Conservation (phyloP, 1,140 invertebrate genomes). For the Megalonaias nervosa region DNA sequence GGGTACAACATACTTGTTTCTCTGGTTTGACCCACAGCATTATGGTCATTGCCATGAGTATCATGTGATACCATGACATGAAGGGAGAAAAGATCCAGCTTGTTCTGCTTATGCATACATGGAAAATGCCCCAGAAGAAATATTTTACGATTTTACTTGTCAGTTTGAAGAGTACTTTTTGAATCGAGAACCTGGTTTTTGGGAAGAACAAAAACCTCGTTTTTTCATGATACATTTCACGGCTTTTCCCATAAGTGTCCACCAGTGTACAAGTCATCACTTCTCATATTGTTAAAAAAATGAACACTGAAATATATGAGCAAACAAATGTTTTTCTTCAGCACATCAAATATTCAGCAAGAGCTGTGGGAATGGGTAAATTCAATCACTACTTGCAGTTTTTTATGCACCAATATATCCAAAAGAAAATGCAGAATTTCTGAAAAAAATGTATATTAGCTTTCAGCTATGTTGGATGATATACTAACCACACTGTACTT, state of each 20-base stretch:
- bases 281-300: background rate
- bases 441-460: no score
- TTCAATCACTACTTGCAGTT: conserved; percentile 13
- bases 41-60: no score
- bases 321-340: conserved; percentile 13
- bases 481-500: no score
- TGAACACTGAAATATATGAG: conserved; percentile 20
- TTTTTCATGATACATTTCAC: conserved; percentile 24
- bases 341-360: background rate
- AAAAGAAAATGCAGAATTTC: no score
- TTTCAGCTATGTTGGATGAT: no score
- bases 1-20: conserved; percentile 15
- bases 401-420: background rate
- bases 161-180: conserved; percentile 13
- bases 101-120: conserved; percentile 10
- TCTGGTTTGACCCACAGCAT: conserved; percentile 9
- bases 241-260: conserved; percentile 19
- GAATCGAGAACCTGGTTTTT: conserved; percentile 15
- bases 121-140: conserved; percentile 10
- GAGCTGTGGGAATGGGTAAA: background rate
- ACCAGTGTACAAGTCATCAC: background rate
- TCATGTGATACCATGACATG: conserved; percentile 10
- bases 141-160: conserved; percentile 20
- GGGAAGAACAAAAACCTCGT: background rate
- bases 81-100: conserved; percentile 15